Conservation (phyloP, 2,113 vertebrate genomes). For the Canis aureus region DNA sequence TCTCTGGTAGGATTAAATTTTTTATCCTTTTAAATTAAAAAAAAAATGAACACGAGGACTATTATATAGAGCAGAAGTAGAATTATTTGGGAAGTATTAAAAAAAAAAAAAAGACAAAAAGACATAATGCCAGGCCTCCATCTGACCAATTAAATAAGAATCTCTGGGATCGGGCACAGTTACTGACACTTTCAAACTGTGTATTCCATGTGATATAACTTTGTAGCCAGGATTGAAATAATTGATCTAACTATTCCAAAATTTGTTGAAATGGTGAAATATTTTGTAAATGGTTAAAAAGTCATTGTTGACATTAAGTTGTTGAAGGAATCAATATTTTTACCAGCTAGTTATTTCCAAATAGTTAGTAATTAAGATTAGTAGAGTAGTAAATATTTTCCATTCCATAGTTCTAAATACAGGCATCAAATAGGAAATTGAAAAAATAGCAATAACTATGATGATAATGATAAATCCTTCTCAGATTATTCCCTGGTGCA, state of each 20-base stretch:
- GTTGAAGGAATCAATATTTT: constrained; percentile 42
- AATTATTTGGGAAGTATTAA: neutral
- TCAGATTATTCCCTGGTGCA: neutral
- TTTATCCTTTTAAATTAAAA: neutral
- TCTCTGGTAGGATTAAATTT: neutral
- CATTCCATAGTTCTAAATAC: neutral
- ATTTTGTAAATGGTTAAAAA: constrained; percentile 6
- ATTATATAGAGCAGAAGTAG: neutral
- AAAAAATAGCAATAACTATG: neutral
- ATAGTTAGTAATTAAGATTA: constrained; percentile 37
- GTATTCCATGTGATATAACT: neutral
- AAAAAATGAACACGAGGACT: constrained; percentile 11
- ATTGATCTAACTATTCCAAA: neutral
- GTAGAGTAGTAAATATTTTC: neutral
- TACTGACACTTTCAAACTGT: neutral
- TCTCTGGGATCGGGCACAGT: neutral
- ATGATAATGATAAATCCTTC: constrained; percentile 29
- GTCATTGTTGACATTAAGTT: constrained; percentile 36
- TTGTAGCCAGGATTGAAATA: neutral
- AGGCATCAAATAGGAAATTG: neutral
- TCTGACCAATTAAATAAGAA: neutral
- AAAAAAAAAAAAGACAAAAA: neutral
- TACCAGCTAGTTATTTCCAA: neutral
- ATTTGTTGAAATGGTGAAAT: constrained; percentile 17
- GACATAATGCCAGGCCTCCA: neutral